A percentile compares a stretch with the other conserved stretches of the same genome.
phyloP scores from a whole-genome alignment of 2,888 invertebrate genomes.

The Meteorus colon region DNA sequence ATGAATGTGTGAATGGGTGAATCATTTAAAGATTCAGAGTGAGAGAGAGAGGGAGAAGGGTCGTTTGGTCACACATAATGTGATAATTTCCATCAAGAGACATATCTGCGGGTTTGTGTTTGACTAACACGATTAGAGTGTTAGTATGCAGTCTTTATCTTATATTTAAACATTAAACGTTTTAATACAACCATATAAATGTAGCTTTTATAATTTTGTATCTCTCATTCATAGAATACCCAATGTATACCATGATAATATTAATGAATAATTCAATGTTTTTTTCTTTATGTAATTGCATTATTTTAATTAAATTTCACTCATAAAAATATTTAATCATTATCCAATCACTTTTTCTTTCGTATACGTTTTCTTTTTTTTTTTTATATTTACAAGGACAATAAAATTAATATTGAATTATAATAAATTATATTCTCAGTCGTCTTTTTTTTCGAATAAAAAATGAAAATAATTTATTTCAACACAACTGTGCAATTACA shows the following conservation, averaged over 20 bases:
- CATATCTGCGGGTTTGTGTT: slow-evolving; percentile 5
- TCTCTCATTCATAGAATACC: neutral
- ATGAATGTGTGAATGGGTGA: neutral
- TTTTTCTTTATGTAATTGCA: neutral
- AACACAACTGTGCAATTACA: no score
- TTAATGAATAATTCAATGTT: neutral
- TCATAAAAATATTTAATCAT: neutral
- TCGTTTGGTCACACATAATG: neutral
- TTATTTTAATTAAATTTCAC: neutral
- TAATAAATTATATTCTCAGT: no score
- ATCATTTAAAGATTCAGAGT: neutral
- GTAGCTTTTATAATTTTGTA: neutral
- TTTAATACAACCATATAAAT: neutral
- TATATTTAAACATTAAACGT: neutral
- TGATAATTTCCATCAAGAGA: neutral
- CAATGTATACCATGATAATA: neutral
- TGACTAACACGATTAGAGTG: slow-evolving; percentile 7
- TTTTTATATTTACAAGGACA: no score
- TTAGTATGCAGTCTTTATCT: neutral
- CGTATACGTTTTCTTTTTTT: no score
- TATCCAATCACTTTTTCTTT: no score
- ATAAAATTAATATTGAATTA: no score
- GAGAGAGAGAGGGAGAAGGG: neutral
- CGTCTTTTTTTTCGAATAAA: no score
- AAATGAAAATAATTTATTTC: no score